Percentiles rank a stretch among this genome's conserved stretches.
phyloP scores from a whole-genome alignment of 2,113 vertebrate genomes.

The Lycocorax pyrrhopterus region DNA sequence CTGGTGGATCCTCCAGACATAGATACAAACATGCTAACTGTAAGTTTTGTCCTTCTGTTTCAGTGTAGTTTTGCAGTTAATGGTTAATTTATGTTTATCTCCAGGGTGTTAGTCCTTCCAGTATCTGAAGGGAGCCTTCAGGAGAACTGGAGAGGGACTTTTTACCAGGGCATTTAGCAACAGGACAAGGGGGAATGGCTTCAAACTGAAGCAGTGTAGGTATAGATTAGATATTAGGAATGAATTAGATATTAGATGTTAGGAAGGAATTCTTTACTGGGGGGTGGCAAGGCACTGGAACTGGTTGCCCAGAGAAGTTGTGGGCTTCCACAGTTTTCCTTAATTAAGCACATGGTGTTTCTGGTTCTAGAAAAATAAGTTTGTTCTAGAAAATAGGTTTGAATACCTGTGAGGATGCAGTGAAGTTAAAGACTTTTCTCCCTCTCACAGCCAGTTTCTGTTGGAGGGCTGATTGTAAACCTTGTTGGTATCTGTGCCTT shows the following conservation, averaged over 20 bases:
- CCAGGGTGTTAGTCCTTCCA: neutral
- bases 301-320: neutral
- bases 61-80: neutral
- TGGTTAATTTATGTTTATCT: neutral
- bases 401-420: neutral
- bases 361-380: neutral
- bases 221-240: neutral
- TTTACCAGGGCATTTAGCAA: neutral
- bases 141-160: neutral
- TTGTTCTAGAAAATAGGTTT: neutral
- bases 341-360: neutral
- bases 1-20: slow-evolving; percentile 95
- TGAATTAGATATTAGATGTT: neutral
- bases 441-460: slow-evolving; percentile 87
- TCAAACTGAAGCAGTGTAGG: neutral
- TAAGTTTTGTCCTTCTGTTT: slow-evolving; percentile 72
- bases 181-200: neutral
- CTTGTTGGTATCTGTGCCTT: slow-evolving; percentile 98
- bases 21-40: slow-evolving; percentile 97
- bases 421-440: slow-evolving; percentile 5
- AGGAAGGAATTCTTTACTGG: neutral
- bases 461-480: slow-evolving; percentile 94
- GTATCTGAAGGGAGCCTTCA: neutral
- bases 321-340: neutral
- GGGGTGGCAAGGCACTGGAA: neutral